These are phyloP conservation scores for Salminus brasiliensis DNA, from an alignment of 2,113 vertebrate species.

Conservation along the genomic window DNA sequence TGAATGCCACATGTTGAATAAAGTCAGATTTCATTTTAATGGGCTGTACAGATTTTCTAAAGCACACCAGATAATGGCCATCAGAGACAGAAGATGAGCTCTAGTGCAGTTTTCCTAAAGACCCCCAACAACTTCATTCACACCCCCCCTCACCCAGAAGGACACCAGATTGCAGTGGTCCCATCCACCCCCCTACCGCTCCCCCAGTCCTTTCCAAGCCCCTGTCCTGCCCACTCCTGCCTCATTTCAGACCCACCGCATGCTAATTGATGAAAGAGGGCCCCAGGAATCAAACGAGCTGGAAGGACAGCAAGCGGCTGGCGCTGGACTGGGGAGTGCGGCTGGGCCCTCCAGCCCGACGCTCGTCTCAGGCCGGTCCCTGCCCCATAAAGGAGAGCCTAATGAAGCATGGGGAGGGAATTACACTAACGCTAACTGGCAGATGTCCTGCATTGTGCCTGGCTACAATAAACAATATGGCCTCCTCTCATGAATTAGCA, in stretches of 20 bases:
- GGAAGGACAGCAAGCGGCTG: conserved; percentile 90
- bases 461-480: conserved; percentile 83
- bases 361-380: conserved; percentile 80
- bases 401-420: conserved; percentile 88
- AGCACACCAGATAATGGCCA: conserved; percentile 34
- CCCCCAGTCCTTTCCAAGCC: conserved; percentile 37
- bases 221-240: conserved; percentile 59
- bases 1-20: not conserved
- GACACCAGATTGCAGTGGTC: conserved; percentile 61
- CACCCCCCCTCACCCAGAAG: conserved; percentile 37
- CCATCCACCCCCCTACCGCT: conserved; percentile 32
- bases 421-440: conserved; percentile 82
- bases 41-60: conserved; percentile 2
- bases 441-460: conserved; percentile 81
- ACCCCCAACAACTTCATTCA: conserved; percentile 60
- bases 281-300: conserved; percentile 89
- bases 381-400: conserved; percentile 82
- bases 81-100: conserved; percentile 39
- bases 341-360: conserved; percentile 67
- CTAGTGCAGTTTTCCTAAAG: conserved; percentile 34
- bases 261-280: conserved; percentile 87
- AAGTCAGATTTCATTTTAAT: conserved; percentile 22
- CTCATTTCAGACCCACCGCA: conserved; percentile 79
- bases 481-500: conserved; percentile 76
- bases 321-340: conserved; percentile 80